A percentile compares a stretch with the other conserved stretches of the same genome.
These are phyloP conservation scores for Chloroceryle inda DNA, from an alignment of 2,797 vertebrate species.

Conservation along the genomic window DNA sequence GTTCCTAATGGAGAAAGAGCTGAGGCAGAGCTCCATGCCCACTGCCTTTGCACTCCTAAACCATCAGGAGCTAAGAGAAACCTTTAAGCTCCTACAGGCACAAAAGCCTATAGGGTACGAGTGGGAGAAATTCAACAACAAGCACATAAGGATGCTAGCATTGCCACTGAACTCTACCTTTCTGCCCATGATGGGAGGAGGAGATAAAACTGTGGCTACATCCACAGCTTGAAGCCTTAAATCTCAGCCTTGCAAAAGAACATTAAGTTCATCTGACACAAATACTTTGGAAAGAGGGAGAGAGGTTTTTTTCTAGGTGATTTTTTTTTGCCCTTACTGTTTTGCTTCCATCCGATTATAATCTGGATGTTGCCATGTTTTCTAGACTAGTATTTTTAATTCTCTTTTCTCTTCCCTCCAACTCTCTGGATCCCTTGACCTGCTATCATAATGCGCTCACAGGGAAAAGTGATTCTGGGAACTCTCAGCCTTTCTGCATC, in stretches of 20 bases:
- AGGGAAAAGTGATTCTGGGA: conserved; percentile 47
- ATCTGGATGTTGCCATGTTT: not conserved
- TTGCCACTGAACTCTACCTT: not conserved
- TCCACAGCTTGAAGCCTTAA: not conserved
- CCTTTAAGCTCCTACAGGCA: not conserved
- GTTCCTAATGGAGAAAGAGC: not conserved
- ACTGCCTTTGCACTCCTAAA: not conserved
- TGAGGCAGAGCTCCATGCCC: not conserved
- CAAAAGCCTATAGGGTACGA: not conserved
- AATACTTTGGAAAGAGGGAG: not conserved
- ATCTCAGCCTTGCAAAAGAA: not conserved
- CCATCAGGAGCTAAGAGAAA: not conserved
- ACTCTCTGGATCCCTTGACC: conserved; percentile 34
- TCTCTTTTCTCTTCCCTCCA: not conserved
- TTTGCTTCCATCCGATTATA: conserved; percentile 8
- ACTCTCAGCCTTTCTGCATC: conserved; percentile 10
- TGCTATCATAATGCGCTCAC: not conserved
- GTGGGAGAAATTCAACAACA: not conserved
- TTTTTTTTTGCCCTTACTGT: not conserved
- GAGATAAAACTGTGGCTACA: not conserved
- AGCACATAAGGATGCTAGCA: not conserved
- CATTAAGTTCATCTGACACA: not conserved
- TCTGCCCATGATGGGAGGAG: not conserved
- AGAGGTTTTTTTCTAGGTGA: not conserved
- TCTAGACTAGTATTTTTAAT: conserved; percentile 18